These are phyloP conservation scores for Plestiodon gilberti DNA, from an alignment of 2,113 vertebrate species.

Conservation along the genomic window DNA sequence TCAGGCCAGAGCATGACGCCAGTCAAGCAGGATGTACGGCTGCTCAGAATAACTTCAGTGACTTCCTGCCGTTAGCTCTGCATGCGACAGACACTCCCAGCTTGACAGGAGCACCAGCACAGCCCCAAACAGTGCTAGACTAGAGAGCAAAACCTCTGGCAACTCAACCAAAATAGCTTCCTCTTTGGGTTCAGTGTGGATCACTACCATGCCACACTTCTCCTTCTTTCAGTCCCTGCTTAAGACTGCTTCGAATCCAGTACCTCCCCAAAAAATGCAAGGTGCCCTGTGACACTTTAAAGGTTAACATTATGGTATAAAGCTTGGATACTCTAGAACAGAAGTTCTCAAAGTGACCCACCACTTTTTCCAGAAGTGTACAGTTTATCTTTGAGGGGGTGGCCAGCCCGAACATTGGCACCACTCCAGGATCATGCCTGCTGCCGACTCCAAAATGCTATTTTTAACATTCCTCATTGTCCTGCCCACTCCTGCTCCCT, in stretches of 20 bases:
- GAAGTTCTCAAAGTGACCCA: too few species aligned
- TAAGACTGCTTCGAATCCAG: not conserved
- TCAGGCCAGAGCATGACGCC: not conserved
- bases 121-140: not conserved
- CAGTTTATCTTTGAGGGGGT: too few species aligned
- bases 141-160: not conserved
- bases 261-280: not conserved
- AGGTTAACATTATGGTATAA: not conserved
- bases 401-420: too few species aligned
- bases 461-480: too few species aligned
- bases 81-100: not conserved
- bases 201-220: not conserved
- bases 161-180: not conserved
- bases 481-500: too few species aligned
- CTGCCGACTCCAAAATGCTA: too few species aligned
- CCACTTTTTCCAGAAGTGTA: too few species aligned
- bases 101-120: not conserved
- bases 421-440: too few species aligned
- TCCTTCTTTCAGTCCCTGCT: not conserved
- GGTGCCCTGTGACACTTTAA: not conserved
- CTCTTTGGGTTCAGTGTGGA: not conserved
- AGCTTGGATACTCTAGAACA: not conserved
- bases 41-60: constrained; percentile 10
- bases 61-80: not conserved
- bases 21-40: not conserved